Evolutionary conservation across 1,140 invertebrate species (phyloP).

Genomic region (Helicoverpa armigera): DNA sequence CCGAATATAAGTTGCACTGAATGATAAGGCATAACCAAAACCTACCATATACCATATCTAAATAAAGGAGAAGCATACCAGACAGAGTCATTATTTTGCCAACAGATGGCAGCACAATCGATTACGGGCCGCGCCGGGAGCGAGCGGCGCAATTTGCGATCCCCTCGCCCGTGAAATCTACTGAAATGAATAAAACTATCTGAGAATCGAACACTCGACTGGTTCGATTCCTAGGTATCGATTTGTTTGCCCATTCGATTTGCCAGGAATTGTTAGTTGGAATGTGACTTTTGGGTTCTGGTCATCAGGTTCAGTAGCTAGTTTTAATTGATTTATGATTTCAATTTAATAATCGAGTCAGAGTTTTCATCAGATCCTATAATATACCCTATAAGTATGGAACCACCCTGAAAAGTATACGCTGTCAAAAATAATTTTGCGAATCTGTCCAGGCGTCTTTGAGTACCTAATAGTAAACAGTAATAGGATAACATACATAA

Average conservation of each 20-base stretch:
- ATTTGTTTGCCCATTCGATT: slow-evolving; percentile 48
- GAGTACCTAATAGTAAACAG: too few species aligned
- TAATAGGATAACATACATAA: too few species aligned
- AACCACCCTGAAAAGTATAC: too few species aligned
- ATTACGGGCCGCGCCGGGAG: slow-evolving; percentile 70
- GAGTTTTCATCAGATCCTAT: too few species aligned
- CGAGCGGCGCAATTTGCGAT: slow-evolving; percentile 81
- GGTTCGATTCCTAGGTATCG: slow-evolving; percentile 64
- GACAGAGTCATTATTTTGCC: slow-evolving; percentile 82
- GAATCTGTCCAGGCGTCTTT: too few species aligned
- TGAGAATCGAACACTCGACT: slow-evolving; percentile 70
- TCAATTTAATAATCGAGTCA: too few species aligned
- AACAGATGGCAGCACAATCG: slow-evolving; percentile 83
- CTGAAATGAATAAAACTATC: slow-evolving; percentile 84
- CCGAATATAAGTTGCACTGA: too few species aligned
- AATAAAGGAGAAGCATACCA: slow-evolving; percentile 74
- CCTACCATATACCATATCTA: slow-evolving; percentile 56
- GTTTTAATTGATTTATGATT: too few species aligned
- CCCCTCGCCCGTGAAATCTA: slow-evolving; percentile 79
- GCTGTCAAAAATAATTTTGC: too few species aligned
- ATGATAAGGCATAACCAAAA: background rate
- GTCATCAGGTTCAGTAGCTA: background rate
- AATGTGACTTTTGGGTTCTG: background rate
- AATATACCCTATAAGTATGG: too few species aligned
- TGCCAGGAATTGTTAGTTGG: slow-evolving; percentile 17